Base-by-base conservation (phyloP, 2,797 vertebrate genomes). In the Falco biarmicus region DNA sequence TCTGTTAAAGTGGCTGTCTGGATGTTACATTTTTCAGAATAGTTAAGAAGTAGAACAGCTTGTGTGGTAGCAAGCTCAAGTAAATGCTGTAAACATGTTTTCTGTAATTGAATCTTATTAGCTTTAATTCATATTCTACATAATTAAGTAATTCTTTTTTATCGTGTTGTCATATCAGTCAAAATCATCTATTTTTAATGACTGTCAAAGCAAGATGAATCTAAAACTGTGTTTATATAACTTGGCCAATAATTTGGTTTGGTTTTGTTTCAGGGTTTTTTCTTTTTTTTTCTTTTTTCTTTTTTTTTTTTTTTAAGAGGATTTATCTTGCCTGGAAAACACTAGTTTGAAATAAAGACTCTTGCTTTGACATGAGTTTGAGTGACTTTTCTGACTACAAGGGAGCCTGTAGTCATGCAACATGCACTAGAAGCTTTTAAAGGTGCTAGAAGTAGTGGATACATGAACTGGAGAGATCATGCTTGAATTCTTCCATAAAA, bases 21-120 rank as follows among this genome's bases (percentile, higher is more conserved):
- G 43, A 56, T 70, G 51, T 56, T 76, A 6, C 20, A 22, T 47
- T 94, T 96, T 94, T 56, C 77, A 32, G 66, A 84, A 79, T 17
- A 84, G 61, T 66, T 84, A 88, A 84, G 70, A 73, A 79, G 41
- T 43, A 79, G 63, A 96, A 88, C 90, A 94, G 89, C 91, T 95
- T 96, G 91, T 84, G 70, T 96, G 65, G 66, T 96, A 93, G 87
- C 63, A 95, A 90, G 87, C 93, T 91, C 69, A 93, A 95, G 85
- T 69, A 81, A 95, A 93, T 94, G 77, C 43, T 73, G 60, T 94
- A 96, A 96, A 93, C 80, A 90, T 87, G 48, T 91, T 96, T 90
- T 91, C 84, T 96, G 60, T 94, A 94, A 89, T 76, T 84, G 85
- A 92, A 80, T 94, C 83, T 87, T 96, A 95, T 93, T 96, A 95